Base-by-base conservation (phyloP, 1,140 invertebrate species). In the Daktulosphaira vitifoliae region DNA sequence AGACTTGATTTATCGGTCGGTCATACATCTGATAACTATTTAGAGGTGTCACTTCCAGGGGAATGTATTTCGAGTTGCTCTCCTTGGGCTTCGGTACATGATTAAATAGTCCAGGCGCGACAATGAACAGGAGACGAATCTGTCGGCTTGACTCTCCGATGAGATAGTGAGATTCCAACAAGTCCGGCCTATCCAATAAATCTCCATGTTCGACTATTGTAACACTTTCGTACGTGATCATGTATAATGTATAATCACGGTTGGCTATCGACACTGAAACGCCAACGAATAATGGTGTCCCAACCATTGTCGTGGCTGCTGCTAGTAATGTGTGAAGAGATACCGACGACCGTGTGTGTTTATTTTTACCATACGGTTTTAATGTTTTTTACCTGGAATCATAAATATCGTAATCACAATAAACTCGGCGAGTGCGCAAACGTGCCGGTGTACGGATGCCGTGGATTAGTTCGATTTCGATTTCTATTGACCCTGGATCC, bases 161-260 rank as follows among this genome's bases (percentile, higher is more conserved):
- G 29, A 33, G 11, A 5, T 33, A 33, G 29, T 11, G 29, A 33
- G 29, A 33, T 33, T 33, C 29, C 29, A 33, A 33, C 29, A 11
- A 11, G 29, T 33, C 29, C 29, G 29, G 29, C 11, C 29, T 33
- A 33, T 33, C 29, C 11, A 54, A 56, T 44, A 42, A 56, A 56
- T 56, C n/a, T 23, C n/a, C 54, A 15, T 44, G n/a, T n/a, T 16
- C 39, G 54, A 16, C 44, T 39, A 48, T 48, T 62, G 42, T 62
- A 62, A 62, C 56, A 48, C 42, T 62, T 62, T 46, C 42, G 56
- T 62, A 62, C 56, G 56, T 62, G 56, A 62, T 62, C 56, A 15
- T 62, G 56, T 62, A 62, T 62, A 62, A 62, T 62, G 23, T 26
- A 15, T 15, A 15, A n/a, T 16, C 4, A n/a, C n/a, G 26, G 53